Percentiles rank a stretch among this genome's conserved stretches.
phyloP scores from a whole-genome alignment of 2,888 invertebrate genomes.

The Leucophora obtusa region DNA sequence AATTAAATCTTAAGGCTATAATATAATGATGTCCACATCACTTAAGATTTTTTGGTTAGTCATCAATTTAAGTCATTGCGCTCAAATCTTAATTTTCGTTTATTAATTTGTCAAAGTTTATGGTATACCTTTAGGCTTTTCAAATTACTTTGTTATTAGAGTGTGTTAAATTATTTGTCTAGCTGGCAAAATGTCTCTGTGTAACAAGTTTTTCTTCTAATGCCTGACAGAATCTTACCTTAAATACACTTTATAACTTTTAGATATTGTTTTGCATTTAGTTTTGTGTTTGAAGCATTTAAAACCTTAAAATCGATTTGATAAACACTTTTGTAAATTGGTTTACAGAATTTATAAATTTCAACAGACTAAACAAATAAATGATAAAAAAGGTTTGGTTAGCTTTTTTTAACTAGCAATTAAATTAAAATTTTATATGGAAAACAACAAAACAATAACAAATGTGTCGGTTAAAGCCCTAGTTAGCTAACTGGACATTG shows the following conservation, averaged over 20 bases:
- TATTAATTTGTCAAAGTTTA: not conserved
- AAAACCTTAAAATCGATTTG: no score
- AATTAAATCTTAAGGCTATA: constrained; percentile 22
- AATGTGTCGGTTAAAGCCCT: no score
- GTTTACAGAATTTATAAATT: no score
- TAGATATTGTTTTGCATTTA: not conserved
- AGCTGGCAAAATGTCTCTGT: not conserved
- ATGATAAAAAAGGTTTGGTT: no score
- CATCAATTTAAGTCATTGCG: not conserved
- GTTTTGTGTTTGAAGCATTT: not conserved
- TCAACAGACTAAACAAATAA: no score
- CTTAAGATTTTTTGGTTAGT: not conserved
- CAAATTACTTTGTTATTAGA: not conserved
- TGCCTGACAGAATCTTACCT: not conserved
- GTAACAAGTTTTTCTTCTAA: not conserved
- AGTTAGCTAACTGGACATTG: no score
- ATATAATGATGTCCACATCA: constrained; percentile 28
- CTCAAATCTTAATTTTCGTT: no score
- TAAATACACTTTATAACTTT: not conserved
- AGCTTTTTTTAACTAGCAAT: no score
- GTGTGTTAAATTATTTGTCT: not conserved
- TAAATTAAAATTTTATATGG: no score
- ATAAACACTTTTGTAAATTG: no score
- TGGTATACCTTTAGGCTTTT: not conserved
- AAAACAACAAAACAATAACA: no score